These are phyloP conservation scores for Liasis olivaceus DNA, from an alignment of 2,797 vertebrate species.

Conservation along the genomic window DNA sequence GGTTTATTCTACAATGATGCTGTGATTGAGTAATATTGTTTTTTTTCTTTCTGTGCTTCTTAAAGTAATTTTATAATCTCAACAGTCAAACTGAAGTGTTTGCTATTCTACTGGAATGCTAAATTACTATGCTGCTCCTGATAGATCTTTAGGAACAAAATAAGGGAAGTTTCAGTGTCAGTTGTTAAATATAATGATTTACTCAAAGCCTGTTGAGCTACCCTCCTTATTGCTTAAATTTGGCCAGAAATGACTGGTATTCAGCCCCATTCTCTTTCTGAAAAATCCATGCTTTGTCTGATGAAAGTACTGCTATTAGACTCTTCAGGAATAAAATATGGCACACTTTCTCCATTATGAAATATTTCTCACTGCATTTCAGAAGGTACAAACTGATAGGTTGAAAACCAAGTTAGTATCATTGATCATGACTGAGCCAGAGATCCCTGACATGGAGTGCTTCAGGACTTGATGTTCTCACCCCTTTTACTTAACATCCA, in stretches of 20 bases:
- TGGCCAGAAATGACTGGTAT: neutral
- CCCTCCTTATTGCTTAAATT: neutral
- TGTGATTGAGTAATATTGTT: neutral
- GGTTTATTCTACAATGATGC: neutral
- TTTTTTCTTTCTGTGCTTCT: neutral
- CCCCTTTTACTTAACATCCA: too few relatives aligned
- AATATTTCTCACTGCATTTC: neutral
- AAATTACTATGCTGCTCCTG: neutral
- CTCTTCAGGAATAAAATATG: neutral
- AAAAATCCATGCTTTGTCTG: neutral
- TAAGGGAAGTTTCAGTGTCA: neutral
- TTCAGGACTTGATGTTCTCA: too few relatives aligned
- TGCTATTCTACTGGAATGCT: neutral
- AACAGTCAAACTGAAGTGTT: neutral
- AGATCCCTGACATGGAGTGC: too few relatives aligned
- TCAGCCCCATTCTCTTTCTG: neutral
- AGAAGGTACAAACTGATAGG: too few relatives aligned
- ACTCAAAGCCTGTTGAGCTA: neutral
- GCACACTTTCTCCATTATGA: neutral
- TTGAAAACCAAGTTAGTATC: too few relatives aligned
- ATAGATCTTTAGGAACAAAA: neutral
- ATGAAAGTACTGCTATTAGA: neutral
- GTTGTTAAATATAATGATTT: slow-evolving; percentile 19
- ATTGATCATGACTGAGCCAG: neutral
- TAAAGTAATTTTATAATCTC: neutral